phyloP scores from a whole-genome alignment of 2,113 vertebrate genomes.

The Malurus elegans region DNA sequence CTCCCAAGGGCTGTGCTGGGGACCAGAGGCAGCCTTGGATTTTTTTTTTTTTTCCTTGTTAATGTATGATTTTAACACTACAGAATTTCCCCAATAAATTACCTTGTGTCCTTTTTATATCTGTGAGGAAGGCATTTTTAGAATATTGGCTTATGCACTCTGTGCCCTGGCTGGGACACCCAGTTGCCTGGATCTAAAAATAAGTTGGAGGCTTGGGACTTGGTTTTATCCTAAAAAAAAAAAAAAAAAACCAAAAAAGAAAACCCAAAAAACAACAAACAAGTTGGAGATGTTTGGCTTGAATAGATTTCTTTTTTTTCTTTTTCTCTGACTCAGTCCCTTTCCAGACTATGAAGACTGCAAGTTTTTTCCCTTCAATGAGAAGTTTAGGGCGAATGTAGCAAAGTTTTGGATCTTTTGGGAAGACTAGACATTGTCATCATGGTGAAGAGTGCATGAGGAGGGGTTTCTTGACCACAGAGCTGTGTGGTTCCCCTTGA shows the following conservation, averaged over 20 bases:
- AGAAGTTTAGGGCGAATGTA: neutral
- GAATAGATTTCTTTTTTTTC: neutral
- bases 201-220: constrained; percentile 35
- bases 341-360: neutral
- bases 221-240: neutral
- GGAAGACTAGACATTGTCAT: neutral
- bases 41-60: neutral
- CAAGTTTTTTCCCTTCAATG: neutral
- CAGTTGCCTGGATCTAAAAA: constrained; percentile 59
- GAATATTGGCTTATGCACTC: constrained; percentile 11
- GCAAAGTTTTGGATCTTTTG: neutral
- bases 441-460: neutral
- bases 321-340: neutral
- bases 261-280: neutral
- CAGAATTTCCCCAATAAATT: constrained; percentile 61
- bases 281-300: neutral
- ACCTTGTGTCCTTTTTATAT: constrained; percentile 53
- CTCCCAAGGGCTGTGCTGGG: constrained; percentile 28
- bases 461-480: neutral
- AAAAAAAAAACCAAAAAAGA: too few species aligned
- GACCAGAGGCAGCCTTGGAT: neutral
- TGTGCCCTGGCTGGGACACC: neutral
- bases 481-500: neutral
- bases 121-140: constrained; percentile 45
- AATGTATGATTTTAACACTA: constrained; percentile 39